A percentile compares a stretch with the other conserved stretches of the same genome.
Evolutionary conservation across 30 jellyfish, hydroid and myxozoan species (phyloP).

Genomic region (Hydractinia echinata): DNA sequence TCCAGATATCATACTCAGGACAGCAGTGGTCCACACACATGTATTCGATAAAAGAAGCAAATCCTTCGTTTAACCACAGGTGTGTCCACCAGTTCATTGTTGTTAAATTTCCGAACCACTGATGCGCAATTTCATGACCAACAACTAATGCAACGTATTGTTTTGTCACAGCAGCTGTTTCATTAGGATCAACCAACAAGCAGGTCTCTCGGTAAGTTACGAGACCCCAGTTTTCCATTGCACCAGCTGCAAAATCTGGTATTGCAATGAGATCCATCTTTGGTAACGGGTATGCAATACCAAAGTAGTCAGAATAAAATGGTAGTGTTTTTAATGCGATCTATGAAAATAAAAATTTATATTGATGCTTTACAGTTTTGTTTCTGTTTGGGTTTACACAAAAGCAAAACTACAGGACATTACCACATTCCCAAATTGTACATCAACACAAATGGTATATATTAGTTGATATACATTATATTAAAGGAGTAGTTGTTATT

Average conservation of each 20-base stretch:
- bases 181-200: conserved; percentile 74
- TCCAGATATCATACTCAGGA: conserved; percentile 93
- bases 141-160: conserved; percentile 87
- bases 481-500: too few species aligned
- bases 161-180: conserved; percentile 75
- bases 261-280: conserved; percentile 92
- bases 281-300: conserved; percentile 85
- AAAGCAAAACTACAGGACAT: too few species aligned
- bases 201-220: conserved; percentile 93
- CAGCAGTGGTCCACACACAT: conserved; percentile 85
- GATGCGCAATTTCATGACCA: conserved; percentile 92
- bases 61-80: conserved; percentile 96
- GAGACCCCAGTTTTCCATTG: conserved; percentile 98
- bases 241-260: conserved; percentile 98
- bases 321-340: conserved; percentile 81
- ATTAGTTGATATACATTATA: too few species aligned
- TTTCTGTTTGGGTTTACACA: too few species aligned
- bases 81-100: conserved; percentile 98
- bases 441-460: not conserved
- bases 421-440: not conserved
- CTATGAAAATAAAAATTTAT: conserved; percentile 15
- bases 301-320: conserved; percentile 84
- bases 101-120: conserved; percentile 92
- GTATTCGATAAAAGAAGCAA: conserved; percentile 92
- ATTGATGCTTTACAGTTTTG: not conserved